Base-by-base conservation (phyloP, 2,113 vertebrate species). In the Cacatua alba region DNA sequence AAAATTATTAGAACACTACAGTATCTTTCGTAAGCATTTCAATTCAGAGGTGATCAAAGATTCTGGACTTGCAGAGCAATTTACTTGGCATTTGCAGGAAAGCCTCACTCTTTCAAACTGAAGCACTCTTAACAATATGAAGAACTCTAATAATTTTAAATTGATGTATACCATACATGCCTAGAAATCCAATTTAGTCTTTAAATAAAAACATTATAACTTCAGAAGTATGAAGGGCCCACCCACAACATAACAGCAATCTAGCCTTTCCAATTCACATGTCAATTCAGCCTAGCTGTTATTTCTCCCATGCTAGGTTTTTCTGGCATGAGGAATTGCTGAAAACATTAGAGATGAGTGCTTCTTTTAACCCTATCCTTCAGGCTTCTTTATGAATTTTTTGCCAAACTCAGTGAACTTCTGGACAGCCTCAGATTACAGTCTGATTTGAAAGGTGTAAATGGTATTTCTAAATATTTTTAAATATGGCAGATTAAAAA, bases 81-180 rank as follows among this genome's bases (percentile, higher is more conserved):
- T 98, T 98, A 96, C 94, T 93, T 97, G 85, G 86, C 95, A 97
- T 97, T 98, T 97, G 67, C 94, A 96, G 95, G 85, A 98, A 97
- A 98, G 82, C 53, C 88, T 97, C 95, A 91, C 96, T 97, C 93
- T 97, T 98, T 97, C 96, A 97, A 93, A 92, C 77, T 97, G 97
- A 98, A 97, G 93, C 85, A 95, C 95, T 93, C 95, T 97, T 97
- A 96, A 97, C 97, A 97, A 96, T 97, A 96, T 77, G 94, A 98
- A 98, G 95, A 98, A 97, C 83, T 97, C 69, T 77, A 98, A 95
- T 95, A 97, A 97, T 98, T 97, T 97, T 91, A 98, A 98, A 98
- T 97, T 98, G 91, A 51, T 91, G 11, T 96, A 82, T 94, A 94
- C 86, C 70, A 96, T 89, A 96, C 89, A 97, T 96, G 88, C 74